Base-by-base conservation (phyloP, 2,797 vertebrate species). In the Anguilla marmorata region DNA sequence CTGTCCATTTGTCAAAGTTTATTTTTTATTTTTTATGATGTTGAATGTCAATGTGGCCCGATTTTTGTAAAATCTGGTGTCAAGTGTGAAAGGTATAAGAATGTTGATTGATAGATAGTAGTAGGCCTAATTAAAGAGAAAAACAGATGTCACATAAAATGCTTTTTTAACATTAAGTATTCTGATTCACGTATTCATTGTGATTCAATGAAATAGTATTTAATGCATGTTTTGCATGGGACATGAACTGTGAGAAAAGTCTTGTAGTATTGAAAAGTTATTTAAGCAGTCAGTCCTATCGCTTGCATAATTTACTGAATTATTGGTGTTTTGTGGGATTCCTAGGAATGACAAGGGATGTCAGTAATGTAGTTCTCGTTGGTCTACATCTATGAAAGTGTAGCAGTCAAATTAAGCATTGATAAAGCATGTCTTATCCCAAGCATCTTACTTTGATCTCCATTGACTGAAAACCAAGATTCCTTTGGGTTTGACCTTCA, bases 401-500 rank as follows among this genome's bases (percentile, higher is more conserved):
- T 50, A 58, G 37, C 33, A 21, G 60, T 54, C 82, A 66, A 50
- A 50, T 80, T 74, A 41, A 60, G n/a, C 33, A 66, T 84, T 52
- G 63, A 69, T 84, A 63, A 86, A 54, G 6, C 72, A 80, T 91
- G 92, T 94, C 91, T 84, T 90, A 91, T 94, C 92, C 89, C 90
- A 92, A 91, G 90, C 92, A 87, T 91, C 91, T 91, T 93, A 92
- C 94, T 93, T 94, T 94, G 93, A 94, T 93, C 92, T 92, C 92
- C 85, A 72, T 87, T 89, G 91, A 93, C 91, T 93, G 93, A 92
- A 92, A 92, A 91, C 90, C 90, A 89, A 91, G 91, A 93, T 6
- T 88, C 89, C 92, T 89, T 94, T 92, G 88, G 92, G 90, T 93
- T 92, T 93, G 91, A 79, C 90, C 90, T 90, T 94, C 93, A 92